These are phyloP conservation scores for Nyctibius bracteatus DNA, from an alignment of 2,113 vertebrate genomes.

Conservation along the genomic window DNA sequence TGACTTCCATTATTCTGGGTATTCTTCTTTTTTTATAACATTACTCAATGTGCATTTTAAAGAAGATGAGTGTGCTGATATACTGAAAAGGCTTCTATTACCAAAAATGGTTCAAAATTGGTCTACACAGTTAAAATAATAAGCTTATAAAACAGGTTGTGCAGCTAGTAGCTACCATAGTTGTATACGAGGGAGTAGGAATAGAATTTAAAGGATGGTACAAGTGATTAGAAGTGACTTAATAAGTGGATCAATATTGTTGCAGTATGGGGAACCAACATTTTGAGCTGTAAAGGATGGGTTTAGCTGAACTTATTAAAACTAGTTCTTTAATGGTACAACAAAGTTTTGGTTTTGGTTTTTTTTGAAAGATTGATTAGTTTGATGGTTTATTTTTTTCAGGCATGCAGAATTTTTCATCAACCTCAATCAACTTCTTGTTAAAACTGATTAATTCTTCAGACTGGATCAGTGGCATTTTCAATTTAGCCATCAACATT, in stretches of 20 bases:
- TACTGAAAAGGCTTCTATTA: background rate
- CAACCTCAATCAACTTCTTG: background rate
- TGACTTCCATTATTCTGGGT: background rate
- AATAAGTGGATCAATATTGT: background rate
- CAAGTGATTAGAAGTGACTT: background rate
- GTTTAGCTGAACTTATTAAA: background rate
- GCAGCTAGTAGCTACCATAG: background rate
- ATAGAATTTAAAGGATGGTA: background rate
- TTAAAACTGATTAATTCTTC: slow-evolving; percentile 30
- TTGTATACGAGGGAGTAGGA: background rate
- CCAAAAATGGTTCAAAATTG: background rate
- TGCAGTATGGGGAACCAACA: background rate
- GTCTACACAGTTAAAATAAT: background rate
- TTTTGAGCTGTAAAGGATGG: background rate
- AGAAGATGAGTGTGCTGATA: background rate
- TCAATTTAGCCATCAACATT: slow-evolving; percentile 5
- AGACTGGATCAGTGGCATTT: background rate
- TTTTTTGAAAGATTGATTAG: background rate
- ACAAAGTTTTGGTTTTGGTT: background rate
- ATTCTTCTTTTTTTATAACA: background rate
- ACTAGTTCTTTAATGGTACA: background rate
- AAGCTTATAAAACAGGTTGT: background rate
- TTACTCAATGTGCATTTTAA: background rate
- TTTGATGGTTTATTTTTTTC: background rate
- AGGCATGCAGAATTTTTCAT: background rate